Conservation (phyloP, 2,888 invertebrate genomes). For the Orthosia gothica region DNA sequence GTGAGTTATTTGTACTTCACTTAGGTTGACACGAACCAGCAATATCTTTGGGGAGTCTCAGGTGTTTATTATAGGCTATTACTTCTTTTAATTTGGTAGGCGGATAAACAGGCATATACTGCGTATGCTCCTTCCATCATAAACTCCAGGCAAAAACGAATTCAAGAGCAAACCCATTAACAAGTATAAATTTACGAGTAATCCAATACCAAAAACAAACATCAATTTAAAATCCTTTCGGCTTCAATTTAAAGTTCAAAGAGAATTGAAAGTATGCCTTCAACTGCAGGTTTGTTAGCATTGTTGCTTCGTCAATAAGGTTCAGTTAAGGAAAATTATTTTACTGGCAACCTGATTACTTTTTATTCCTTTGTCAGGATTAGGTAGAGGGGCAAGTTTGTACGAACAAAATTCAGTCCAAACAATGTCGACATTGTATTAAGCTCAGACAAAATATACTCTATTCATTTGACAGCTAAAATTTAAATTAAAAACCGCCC, state of each 20-base stretch:
- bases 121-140: too few species aligned
- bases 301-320: neutral
- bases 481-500: too few species aligned
- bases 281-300: neutral
- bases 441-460: too few species aligned
- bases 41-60: neutral
- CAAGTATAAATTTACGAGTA: neutral
- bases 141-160: too few species aligned
- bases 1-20: neutral
- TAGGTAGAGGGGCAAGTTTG: neutral
- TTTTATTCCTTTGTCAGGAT: neutral
- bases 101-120: neutral
- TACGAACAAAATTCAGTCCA: too few species aligned
- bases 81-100: neutral
- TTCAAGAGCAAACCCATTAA: neutral
- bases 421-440: too few species aligned
- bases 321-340: too few species aligned
- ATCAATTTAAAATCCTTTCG: neutral
- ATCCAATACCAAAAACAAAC: neutral
- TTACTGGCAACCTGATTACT: neutral
- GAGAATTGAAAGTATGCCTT: neutral
- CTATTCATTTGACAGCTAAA: too few species aligned
- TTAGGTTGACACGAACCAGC: neutral
- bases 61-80: neutral
- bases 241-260: conserved; percentile 1